Percentiles rank a stretch among this genome's conserved stretches.
These are phyloP conservation scores for Cryptocephalus moraei DNA, from an alignment of 2,888 invertebrate species.

Conservation along the genomic window DNA sequence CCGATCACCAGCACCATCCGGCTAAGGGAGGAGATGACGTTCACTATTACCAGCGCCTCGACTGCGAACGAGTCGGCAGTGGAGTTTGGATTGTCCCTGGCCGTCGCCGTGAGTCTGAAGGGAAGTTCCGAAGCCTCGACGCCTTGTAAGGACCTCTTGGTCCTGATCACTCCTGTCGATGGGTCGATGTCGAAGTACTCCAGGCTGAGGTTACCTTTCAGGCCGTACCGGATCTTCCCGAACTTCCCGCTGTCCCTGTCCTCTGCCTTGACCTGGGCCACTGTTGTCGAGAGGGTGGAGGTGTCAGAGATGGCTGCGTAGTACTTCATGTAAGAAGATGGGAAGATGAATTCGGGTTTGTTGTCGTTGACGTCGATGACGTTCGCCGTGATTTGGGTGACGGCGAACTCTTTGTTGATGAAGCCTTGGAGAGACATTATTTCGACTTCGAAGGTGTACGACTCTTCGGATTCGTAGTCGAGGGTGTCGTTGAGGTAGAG, in stretches of 20 bases:
- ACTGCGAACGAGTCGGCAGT: constrained; percentile 52
- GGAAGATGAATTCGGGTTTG: constrained; percentile 69
- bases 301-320: constrained; percentile 69
- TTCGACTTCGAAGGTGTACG: constrained; percentile 65
- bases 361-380: constrained; percentile 87
- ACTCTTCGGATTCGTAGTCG: constrained; percentile 68
- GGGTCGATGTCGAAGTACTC: constrained; percentile 65
- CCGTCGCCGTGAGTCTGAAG: constrained; percentile 62
- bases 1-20: constrained; percentile 69
- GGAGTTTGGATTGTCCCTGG: constrained; percentile 62
- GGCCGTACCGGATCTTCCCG: constrained; percentile 64
- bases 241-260: constrained; percentile 79
- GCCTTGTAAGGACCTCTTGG: constrained; percentile 61
- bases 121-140: constrained; percentile 55
- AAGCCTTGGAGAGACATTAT: constrained; percentile 72
- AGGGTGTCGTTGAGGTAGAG: constrained; percentile 61
- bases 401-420: constrained; percentile 66
- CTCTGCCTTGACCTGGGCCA: constrained; percentile 66
- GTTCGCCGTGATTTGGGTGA: constrained; percentile 67
- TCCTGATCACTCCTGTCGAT: constrained; percentile 66
- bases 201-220: constrained; percentile 36
- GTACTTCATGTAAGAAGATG: constrained; percentile 53
- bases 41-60: constrained; percentile 58
- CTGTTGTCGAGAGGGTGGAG: constrained; percentile 63
- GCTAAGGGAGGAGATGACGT: constrained; percentile 67